These are phyloP conservation scores for Acromyrmex heyeri DNA, from an alignment of 1,140 invertebrate genomes.

Conservation along the genomic window DNA sequence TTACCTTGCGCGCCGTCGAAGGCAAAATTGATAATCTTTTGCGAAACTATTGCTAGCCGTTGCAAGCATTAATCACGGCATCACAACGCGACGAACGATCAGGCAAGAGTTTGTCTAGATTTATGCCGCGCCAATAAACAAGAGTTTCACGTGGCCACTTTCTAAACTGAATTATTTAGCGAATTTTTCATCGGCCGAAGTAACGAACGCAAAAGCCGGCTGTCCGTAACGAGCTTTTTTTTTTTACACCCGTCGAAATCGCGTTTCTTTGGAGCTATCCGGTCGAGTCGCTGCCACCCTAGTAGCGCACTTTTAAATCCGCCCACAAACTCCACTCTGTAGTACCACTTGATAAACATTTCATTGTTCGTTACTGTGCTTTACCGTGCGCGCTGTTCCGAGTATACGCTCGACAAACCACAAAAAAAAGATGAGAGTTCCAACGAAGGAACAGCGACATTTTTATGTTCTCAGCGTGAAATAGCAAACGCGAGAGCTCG, in stretches of 20 bases:
- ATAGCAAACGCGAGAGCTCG: slow-evolving; percentile 4
- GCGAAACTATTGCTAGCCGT: slow-evolving; percentile 49
- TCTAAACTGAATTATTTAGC: slow-evolving; percentile 50
- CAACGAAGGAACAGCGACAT: not conserved
- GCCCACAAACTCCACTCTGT: slow-evolving; percentile 37
- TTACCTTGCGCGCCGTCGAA: slow-evolving; percentile 33
- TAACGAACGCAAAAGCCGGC: slow-evolving; percentile 27
- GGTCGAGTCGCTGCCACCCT: slow-evolving; percentile 7
- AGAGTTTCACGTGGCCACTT: slow-evolving; percentile 43
- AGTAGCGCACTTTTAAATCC: slow-evolving; percentile 44
- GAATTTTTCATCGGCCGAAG: slow-evolving; percentile 55
- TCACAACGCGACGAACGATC: slow-evolving; percentile 4
- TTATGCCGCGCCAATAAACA: slow-evolving; percentile 36
- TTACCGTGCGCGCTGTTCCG: slow-evolving; percentile 39
- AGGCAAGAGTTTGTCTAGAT: slow-evolving; percentile 16
- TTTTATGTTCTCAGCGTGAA: slow-evolving; percentile 27
- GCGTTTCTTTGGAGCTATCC: slow-evolving; percentile 51
- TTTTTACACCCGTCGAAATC: slow-evolving; percentile 46
- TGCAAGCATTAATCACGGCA: slow-evolving; percentile 46
- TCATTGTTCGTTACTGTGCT: slow-evolving; percentile 61
- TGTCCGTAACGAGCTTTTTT: slow-evolving; percentile 43
- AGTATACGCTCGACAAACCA: slow-evolving; percentile 36
- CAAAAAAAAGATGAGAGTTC: not conserved
- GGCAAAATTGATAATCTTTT: slow-evolving; percentile 61
- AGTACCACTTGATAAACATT: slow-evolving; percentile 57